These are phyloP conservation scores for Castor canadensis DNA, from an alignment of 2,113 vertebrate species.

Conservation along the genomic window DNA sequence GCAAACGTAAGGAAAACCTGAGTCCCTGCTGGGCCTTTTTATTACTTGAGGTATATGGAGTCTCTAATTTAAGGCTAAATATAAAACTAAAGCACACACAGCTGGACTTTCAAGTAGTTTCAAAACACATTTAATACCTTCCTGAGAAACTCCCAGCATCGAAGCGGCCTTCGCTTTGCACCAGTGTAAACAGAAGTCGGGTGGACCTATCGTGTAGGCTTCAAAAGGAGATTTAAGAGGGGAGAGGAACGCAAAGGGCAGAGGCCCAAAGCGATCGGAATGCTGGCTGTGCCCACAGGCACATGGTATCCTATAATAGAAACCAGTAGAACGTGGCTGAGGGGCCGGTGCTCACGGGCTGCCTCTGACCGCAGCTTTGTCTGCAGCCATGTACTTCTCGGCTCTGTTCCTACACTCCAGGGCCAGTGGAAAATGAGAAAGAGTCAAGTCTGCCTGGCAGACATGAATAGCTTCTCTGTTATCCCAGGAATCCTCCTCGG, in stretches of 20 bases:
- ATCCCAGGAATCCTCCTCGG: conserved; percentile 61
- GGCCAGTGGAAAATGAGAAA: conserved; percentile 58
- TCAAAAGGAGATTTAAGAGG: conserved; percentile 50
- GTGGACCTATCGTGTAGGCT: background rate
- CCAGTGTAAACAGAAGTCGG: conserved; percentile 64
- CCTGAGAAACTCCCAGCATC: conserved; percentile 51
- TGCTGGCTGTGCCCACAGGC: background rate
- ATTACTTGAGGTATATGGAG: conserved; percentile 66
- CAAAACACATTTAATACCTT: conserved; percentile 76
- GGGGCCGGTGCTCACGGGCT: background rate
- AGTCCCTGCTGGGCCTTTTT: conserved; percentile 67
- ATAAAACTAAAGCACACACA: conserved; percentile 77
- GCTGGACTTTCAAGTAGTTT: conserved; percentile 78
- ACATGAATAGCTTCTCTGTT: conserved; percentile 59
- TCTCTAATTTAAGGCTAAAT: conserved; percentile 79
- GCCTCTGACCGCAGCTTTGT: background rate
- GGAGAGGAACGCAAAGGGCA: background rate
- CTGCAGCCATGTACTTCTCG: background rate
- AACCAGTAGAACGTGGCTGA: background rate
- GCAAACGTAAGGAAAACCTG: conserved; percentile 15
- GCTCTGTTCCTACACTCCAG: background rate
- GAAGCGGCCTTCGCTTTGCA: background rate
- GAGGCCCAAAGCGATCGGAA: background rate
- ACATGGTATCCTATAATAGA: background rate
- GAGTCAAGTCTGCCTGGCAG: conserved; percentile 20